Conservation (phyloP, 1,140 invertebrate genomes). For the Myzus persicae region DNA sequence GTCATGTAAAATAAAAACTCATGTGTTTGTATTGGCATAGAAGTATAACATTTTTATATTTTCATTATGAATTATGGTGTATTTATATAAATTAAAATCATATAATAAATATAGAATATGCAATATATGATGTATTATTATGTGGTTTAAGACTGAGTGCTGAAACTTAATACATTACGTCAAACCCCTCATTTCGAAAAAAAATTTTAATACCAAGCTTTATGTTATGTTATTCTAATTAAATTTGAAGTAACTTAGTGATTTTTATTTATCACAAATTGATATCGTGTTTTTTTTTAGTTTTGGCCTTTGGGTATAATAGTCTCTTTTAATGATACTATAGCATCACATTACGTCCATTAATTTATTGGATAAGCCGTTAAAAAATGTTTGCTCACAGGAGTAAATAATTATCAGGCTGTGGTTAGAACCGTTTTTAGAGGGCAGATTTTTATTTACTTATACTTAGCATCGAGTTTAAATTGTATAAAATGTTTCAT, state of each 20-base stretch:
- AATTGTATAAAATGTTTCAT: not conserved
- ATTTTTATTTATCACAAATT: not conserved
- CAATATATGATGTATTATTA: not conserved
- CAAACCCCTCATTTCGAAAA: not conserved
- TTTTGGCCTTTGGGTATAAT: not conserved
- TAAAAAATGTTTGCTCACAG: not conserved
- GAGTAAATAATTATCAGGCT: not conserved
- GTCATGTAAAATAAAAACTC: not conserved
- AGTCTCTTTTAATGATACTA: not conserved
- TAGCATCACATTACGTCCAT: not conserved
- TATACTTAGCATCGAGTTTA: no score
- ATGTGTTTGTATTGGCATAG: not conserved
- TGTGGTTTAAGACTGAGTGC: not conserved
- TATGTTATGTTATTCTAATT: not conserved
- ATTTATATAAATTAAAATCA: not conserved
- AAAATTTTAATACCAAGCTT: not conserved
- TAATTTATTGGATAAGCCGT: not conserved
- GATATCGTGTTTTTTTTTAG: not conserved
- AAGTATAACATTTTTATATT: not conserved
- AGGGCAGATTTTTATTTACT: not conserved
- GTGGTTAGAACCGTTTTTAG: not conserved
- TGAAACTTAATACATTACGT: not conserved
- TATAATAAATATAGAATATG: not conserved
- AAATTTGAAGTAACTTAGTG: not conserved
- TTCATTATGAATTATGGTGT: not conserved